Base-by-base conservation (phyloP, 2,797 vertebrate species). In the Galagoides demidoff region DNA sequence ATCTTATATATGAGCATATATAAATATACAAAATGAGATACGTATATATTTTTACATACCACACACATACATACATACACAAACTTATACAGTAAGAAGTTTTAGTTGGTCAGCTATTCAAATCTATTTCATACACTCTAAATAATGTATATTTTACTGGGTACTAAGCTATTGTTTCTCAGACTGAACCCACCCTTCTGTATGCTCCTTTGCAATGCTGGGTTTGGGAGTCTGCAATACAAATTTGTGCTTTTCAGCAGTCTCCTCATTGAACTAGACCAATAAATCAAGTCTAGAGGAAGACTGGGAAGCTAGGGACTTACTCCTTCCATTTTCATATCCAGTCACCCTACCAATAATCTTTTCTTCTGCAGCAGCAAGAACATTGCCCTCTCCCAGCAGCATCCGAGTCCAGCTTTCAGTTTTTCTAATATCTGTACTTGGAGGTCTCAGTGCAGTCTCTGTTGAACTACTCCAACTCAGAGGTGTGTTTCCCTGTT, bases 311-410 rank as follows among this genome's bases (percentile, higher is more conserved):
- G 19, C 5, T 64, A 10, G 63, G 22, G 3, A 55, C 2, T 64
- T 12, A 7, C 34, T 68, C 22, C 4, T 74, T 64, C 27, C 9
- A 10, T 25, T 43, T 43, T 55, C 12, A 25, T 29, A 37, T 23
- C 9, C 8, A 27, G 11, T 25, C 39, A 11, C 11, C 13, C 2
- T 7, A 22, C 22, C 6, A 6, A 17, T 57, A 49, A 0, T 2
- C 43, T 4, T 64, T n/a, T 23, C 74, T 52, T 7, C 6, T 16
- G 12, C 4, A 12, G 23, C 34, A 13, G 71, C 37, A 27, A 13
- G 37, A 16, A 9, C 31, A 52, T 13, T 0, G 14, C 13, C 66
- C 34, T 55, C 39, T 43, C 1, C 1, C 1, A 22, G 22, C 16
- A 73, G 2, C 27, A 31, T 68, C 22, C 85, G 20, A 59, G n/a